phyloP scores from a whole-genome alignment of 2,797 vertebrate species.

The Cyprinella venusta region DNA sequence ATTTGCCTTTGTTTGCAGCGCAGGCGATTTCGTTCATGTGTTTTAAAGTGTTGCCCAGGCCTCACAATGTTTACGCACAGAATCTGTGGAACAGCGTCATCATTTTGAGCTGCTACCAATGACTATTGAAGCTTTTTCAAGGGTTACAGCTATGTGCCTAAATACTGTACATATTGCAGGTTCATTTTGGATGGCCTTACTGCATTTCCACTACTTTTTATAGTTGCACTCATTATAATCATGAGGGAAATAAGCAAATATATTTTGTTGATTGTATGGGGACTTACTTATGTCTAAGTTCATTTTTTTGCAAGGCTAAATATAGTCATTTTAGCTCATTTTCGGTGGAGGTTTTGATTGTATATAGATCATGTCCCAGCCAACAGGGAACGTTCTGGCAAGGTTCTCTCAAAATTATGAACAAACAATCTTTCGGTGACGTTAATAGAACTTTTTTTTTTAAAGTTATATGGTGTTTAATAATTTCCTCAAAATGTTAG shows the following conservation, averaged over 20 bases:
- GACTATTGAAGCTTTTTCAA: conserved; percentile 52
- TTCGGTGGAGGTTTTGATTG: conserved; percentile 49
- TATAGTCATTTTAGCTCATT: not conserved
- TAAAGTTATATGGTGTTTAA: not conserved
- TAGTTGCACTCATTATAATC: conserved; percentile 27
- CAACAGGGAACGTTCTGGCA: not conserved
- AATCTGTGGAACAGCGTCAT: conserved; percentile 65
- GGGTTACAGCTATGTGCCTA: conserved; percentile 55
- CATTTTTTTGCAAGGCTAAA: conserved; percentile 30
- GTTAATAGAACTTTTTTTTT: not conserved
- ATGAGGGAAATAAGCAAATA: not conserved
- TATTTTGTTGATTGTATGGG: conserved; percentile 23
- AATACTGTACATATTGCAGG: conserved; percentile 29
- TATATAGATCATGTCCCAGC: conserved; percentile 11
- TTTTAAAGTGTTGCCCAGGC: conserved; percentile 52
- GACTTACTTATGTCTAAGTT: conserved; percentile 2
- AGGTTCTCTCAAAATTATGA: not conserved
- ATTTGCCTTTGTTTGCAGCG: conserved; percentile 71
- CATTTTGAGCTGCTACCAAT: conserved; percentile 3
- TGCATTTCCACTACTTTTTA: conserved; percentile 43
- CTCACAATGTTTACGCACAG: conserved; percentile 54
- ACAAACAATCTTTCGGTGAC: not conserved
- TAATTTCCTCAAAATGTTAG: not conserved
- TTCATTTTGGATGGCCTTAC: conserved; percentile 58
- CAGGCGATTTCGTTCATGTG: conserved; percentile 65